These are phyloP conservation scores for Acropora yongei DNA, from an alignment of 64 coral and sea anemone genomes.

Conservation along the genomic window DNA sequence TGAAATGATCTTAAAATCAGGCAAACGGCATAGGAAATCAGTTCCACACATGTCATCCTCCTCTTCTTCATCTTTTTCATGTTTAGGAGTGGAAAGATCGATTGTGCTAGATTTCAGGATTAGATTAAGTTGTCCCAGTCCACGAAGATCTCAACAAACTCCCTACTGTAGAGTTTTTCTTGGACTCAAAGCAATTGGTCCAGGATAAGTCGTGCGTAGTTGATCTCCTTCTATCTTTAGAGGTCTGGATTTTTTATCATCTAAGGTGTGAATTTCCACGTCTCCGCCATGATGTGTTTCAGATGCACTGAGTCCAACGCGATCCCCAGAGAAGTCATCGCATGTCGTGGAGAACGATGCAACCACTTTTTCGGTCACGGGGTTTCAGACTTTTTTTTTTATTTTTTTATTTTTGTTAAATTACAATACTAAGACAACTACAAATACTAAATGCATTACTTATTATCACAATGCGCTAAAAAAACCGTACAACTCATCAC, in stretches of 20 bases:
- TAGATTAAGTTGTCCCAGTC: slow-evolving; percentile 60
- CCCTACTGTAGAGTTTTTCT: neutral
- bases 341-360: neutral
- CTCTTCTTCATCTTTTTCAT: neutral
- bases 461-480: no score
- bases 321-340: neutral
- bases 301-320: neutral
- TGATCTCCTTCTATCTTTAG: neutral
- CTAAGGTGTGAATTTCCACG: neutral
- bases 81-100: neutral
- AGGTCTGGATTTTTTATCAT: neutral
- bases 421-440: no score
- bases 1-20: slow-evolving; percentile 23
- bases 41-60: neutral
- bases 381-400: neutral
- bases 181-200: slow-evolving; percentile 48
- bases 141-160: slow-evolving; percentile 38
- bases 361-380: neutral
- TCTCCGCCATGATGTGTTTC: neutral
- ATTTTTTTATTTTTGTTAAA: no score
- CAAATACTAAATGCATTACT: no score
- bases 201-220: slow-evolving; percentile 31
- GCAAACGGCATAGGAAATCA: slow-evolving; percentile 34
- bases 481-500: no score
- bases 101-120: slow-evolving; percentile 49